These are phyloP conservation scores for Synanthedon vespiformis DNA, from an alignment of 2,888 invertebrate genomes.

Conservation along the genomic window DNA sequence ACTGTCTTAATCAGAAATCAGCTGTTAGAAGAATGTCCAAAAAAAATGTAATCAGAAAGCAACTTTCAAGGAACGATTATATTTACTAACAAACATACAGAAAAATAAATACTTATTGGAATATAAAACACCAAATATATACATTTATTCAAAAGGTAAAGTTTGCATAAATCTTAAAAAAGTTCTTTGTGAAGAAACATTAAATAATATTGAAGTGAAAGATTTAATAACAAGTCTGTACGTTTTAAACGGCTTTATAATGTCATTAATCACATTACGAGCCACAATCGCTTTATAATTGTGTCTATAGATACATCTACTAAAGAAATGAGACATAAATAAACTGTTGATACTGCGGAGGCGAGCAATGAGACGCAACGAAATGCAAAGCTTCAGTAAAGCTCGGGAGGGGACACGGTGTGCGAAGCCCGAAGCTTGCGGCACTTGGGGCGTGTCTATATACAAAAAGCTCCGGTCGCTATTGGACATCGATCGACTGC, in stretches of 20 bases:
- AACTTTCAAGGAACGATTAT: too few species aligned
- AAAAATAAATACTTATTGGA: too few species aligned
- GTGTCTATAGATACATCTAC: constrained; percentile 24
- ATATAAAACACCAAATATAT: too few species aligned
- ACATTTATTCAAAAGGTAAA: too few species aligned
- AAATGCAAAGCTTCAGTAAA: neutral
- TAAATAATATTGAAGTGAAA: neutral
- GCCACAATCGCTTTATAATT: constrained; percentile 35
- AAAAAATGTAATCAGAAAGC: too few species aligned
- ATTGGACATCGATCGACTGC: constrained; percentile 30
- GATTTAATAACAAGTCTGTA: neutral
- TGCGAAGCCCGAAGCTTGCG: constrained; percentile 16
- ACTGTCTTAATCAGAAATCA: too few species aligned
- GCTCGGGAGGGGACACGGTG: constrained; percentile 5
- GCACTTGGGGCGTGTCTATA: constrained; percentile 40
- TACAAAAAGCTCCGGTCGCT: constrained; percentile 39
- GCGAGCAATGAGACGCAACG: neutral
- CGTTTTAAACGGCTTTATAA: constrained; percentile 13
- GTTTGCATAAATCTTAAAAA: too few species aligned
- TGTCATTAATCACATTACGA: constrained; percentile 23
- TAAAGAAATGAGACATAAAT: constrained; percentile 27
- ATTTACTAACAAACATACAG: too few species aligned
- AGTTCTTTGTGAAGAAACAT: too few species aligned
- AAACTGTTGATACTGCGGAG: constrained; percentile 10
- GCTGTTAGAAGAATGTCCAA: too few species aligned